These are phyloP conservation scores for Elaphurus davidianus DNA, from an alignment of 2,113 vertebrate species.

Conservation along the genomic window DNA sequence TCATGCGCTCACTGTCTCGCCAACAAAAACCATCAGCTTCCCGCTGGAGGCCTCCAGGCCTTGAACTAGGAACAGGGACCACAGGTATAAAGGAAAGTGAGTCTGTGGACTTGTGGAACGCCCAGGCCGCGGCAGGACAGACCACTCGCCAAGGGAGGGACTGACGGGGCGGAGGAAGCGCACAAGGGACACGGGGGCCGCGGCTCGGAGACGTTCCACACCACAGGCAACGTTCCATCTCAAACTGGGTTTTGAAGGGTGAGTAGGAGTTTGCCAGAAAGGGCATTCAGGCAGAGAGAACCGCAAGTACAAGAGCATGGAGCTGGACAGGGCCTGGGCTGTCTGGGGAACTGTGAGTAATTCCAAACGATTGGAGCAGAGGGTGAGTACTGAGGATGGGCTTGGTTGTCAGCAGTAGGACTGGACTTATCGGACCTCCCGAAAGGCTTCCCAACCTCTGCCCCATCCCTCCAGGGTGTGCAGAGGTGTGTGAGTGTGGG, in stretches of 20 bases:
- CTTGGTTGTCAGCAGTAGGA: background rate
- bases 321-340: background rate
- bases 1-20: background rate
- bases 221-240: background rate
- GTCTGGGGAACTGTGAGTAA: background rate
- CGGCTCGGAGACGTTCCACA: background rate
- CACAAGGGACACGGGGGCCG: background rate
- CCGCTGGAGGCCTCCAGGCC: background rate
- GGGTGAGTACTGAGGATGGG: background rate
- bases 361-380: background rate
- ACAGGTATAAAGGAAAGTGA: background rate
- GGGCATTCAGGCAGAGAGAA: background rate
- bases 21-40: background rate
- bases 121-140: background rate
- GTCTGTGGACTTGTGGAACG: background rate
- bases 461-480: fast-evolving
- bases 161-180: background rate
- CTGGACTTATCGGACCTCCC: background rate
- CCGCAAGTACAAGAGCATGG: background rate
- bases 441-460: too few species aligned
- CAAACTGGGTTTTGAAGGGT: background rate
- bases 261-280: background rate
- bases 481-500: background rate
- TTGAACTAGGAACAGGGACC: background rate
- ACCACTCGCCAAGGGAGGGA: background rate